Evolutionary conservation across 2,797 vertebrate genomes (phyloP), one percentile per base, ranked within the genome.

Genomic region (Sternarchorhynchus goeldii): DNA sequence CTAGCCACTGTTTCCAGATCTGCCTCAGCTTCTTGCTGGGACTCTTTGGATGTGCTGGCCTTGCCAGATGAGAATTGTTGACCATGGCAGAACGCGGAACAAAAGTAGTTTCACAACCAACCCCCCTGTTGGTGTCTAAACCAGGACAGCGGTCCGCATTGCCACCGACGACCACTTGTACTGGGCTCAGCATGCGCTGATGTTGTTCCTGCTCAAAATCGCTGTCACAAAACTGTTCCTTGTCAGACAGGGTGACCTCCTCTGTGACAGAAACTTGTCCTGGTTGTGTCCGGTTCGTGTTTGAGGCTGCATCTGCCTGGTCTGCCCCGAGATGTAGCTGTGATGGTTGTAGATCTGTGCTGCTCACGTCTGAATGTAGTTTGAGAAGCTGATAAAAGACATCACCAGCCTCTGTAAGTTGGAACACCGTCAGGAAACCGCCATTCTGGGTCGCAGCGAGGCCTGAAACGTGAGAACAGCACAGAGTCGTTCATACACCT

Each of bases 371-470:
- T 4, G 57, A 10, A 8, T 32, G 72, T 2, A 5, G 50, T 0
- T 88, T 79, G 0, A 98, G 89, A 4, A 81, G 84, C 88, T 98
- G 97, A 77, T 91, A 93, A 89, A 99, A 99, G 58, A 98, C 0
- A 1, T 99, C 97, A 2, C 96, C 96, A 0, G 92, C 91, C 6
- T 93, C 91, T 0, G 95, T 94, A 0, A 98, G 92, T 73, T 97
- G 97, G 29, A 98, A 92, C 72, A 97, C 63, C 0, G 90, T 83
- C 76, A 96, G 59, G 8, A 82, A 83, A 0, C 92, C 90, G 0
- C 69, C 64, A 17, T 45, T 81, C 45, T 89, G 81, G 0, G 87
- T 7, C 0, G 92, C 91, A 0, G 93, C 84, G 59, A 98, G 83
- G 65, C 97, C 97, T 98, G 80, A 0, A 0, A 41, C 16, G 58